Evolutionary conservation across 2,797 vertebrate species (phyloP).

Genomic region (Rousettus madagascariensis): DNA sequence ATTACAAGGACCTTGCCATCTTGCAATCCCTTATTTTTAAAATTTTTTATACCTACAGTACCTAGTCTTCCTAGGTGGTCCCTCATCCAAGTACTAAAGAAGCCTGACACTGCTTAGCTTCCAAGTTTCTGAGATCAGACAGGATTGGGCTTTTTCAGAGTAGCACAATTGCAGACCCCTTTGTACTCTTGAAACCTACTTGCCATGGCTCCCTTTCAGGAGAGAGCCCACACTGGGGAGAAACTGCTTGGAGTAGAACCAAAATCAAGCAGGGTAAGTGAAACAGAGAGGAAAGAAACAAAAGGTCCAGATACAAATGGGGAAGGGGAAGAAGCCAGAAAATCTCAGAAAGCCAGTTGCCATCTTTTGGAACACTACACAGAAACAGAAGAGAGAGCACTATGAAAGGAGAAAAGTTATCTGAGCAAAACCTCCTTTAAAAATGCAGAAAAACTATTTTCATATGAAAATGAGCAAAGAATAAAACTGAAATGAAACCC

Average conservation of each 20-base stretch:
- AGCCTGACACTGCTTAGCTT: no score
- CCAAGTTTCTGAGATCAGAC: no score
- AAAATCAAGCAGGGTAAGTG: background rate
- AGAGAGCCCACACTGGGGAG: background rate
- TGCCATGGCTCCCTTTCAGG: background rate
- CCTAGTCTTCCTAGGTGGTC: no score
- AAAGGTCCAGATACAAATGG: background rate
- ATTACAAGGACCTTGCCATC: no score
- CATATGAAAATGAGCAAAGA: background rate
- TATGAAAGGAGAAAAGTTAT: background rate
- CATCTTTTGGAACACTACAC: background rate
- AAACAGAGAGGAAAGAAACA: background rate
- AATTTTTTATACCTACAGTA: no score
- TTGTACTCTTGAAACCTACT: background rate
- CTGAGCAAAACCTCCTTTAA: background rate
- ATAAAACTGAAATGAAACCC: background rate
- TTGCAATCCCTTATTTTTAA: no score
- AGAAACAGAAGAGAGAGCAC: background rate
- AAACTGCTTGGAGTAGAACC: background rate
- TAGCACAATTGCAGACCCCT: no score
- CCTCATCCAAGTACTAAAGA: no score
- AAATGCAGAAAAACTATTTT: background rate
- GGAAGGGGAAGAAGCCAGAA: background rate
- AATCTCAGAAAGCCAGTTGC: background rate
- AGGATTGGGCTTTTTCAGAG: no score